These are phyloP conservation scores for Hedya salicella DNA, from an alignment of 2,888 invertebrate genomes.

Conservation along the genomic window DNA sequence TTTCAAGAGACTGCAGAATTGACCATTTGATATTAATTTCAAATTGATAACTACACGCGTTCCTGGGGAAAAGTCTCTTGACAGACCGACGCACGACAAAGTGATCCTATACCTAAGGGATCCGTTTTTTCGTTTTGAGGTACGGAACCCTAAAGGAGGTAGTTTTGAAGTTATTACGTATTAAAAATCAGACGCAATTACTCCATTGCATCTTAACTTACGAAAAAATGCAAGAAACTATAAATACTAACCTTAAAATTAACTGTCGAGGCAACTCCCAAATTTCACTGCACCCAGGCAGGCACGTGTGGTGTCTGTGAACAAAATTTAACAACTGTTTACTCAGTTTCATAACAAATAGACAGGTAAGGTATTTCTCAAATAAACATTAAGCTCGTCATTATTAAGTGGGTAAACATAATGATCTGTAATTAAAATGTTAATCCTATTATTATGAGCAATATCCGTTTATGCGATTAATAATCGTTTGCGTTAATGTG, in stretches of 20 bases:
- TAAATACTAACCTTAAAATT: conserved; percentile 47
- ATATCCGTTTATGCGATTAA: conserved; percentile 14
- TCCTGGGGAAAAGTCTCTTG: too few species aligned
- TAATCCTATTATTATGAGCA: conserved; percentile 15
- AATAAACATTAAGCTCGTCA: conserved; percentile 19
- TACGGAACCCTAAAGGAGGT: too few species aligned
- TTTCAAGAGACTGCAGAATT: too few species aligned
- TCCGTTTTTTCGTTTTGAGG: too few species aligned
- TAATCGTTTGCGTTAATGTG: conserved; percentile 3
- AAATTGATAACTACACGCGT: too few species aligned
- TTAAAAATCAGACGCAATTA: too few species aligned
- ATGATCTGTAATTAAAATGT: conserved; percentile 18
- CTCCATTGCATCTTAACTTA: too few species aligned
- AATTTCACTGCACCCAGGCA: conserved; percentile 29
- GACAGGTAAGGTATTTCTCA: background rate
- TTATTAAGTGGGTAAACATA: conserved; percentile 25
- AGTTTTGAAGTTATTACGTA: too few species aligned
- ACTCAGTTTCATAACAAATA: background rate
- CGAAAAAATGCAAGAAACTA: too few species aligned
- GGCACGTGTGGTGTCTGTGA: conserved; percentile 41
- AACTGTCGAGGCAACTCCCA: conserved; percentile 46
- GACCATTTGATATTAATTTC: too few species aligned
- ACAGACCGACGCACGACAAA: too few species aligned
- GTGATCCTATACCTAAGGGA: too few species aligned
- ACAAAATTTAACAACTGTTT: conserved; percentile 29